A percentile compares a stretch with the other conserved stretches of the same genome.
phyloP scores from a whole-genome alignment of 1,140 invertebrate species.

The Muscidifurax raptorellus region DNA sequence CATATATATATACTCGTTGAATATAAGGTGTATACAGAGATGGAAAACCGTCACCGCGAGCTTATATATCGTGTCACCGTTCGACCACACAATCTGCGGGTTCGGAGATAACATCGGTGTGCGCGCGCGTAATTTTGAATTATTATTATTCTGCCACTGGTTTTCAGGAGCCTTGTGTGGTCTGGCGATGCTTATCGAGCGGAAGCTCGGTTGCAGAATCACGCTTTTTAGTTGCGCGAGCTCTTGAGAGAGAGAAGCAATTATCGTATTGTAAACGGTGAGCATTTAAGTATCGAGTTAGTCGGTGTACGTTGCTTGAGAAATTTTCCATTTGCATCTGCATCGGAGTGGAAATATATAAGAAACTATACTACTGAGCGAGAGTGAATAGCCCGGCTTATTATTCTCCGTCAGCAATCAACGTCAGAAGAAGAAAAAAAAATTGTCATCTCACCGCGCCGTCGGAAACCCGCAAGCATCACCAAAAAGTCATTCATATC shows the following conservation, averaged over 20 bases:
- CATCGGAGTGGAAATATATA: too few relatives aligned
- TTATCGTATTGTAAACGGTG: too few relatives aligned
- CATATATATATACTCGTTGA: background rate
- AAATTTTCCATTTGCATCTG: too few relatives aligned
- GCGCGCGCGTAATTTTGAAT: background rate
- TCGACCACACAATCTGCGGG: slow-evolving; percentile 14
- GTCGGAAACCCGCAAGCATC: too few relatives aligned
- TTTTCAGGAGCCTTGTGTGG: background rate
- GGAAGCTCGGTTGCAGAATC: background rate
- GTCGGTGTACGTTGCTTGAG: too few relatives aligned
- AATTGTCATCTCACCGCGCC: background rate
- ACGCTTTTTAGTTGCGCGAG: background rate
- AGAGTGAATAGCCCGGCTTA: too few relatives aligned
- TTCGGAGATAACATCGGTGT: background rate
- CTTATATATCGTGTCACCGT: background rate
- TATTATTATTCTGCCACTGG: slow-evolving; percentile 6
- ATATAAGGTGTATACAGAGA: background rate
- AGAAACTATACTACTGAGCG: too few relatives aligned
- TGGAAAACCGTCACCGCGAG: background rate
- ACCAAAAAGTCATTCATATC: background rate
- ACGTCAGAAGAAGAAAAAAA: background rate
- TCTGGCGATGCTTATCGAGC: background rate
- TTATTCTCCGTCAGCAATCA: too few relatives aligned
- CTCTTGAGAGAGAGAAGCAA: background rate
- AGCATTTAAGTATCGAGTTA: too few relatives aligned